Conservation (phyloP, 2,797 vertebrate genomes). For the Falco rusticolus region DNA sequence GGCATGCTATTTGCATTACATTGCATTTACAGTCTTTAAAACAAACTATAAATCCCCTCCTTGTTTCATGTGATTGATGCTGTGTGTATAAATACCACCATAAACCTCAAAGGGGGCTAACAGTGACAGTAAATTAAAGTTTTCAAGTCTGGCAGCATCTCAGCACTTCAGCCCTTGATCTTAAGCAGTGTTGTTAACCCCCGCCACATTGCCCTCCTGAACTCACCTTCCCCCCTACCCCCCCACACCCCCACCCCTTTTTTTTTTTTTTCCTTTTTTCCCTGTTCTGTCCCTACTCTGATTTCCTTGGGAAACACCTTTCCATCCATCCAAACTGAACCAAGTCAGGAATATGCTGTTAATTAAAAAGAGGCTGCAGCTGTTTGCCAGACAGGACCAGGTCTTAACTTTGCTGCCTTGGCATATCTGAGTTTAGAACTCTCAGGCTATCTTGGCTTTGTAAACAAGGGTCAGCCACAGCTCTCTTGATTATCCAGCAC, state of each 20-base stretch:
- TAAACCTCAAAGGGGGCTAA: slow-evolving; percentile 87
- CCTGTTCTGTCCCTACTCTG: slow-evolving; percentile 51
- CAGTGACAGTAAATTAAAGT: slow-evolving; percentile 88
- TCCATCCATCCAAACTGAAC: slow-evolving; percentile 33
- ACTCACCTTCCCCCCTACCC: slow-evolving; percentile 70
- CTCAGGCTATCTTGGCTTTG: background rate
- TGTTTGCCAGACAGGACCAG: slow-evolving; percentile 34
- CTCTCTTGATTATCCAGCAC: slow-evolving; percentile 16
- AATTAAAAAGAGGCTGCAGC: slow-evolving; percentile 64
- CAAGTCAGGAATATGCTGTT: slow-evolving; percentile 65
- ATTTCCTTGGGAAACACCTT: slow-evolving; percentile 80
- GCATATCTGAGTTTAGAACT: slow-evolving; percentile 9
- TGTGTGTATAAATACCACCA: slow-evolving; percentile 87
- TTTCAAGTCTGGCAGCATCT: slow-evolving; percentile 84
- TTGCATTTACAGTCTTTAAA: slow-evolving; percentile 89
- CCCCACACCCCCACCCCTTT: background rate
- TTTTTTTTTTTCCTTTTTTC: slow-evolving; percentile 5
- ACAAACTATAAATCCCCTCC: slow-evolving; percentile 88
- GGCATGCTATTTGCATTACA: slow-evolving; percentile 89
- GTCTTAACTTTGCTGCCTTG: slow-evolving; percentile 24
- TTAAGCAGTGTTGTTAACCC: slow-evolving; percentile 81
- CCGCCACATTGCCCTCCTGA: slow-evolving; percentile 79
- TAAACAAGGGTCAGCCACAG: slow-evolving; percentile 35
- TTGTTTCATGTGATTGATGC: slow-evolving; percentile 88
- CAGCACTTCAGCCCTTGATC: slow-evolving; percentile 83